Evolutionary conservation across 1,140 invertebrate genomes (phyloP).

Genomic region (Hetaerina americana): DNA sequence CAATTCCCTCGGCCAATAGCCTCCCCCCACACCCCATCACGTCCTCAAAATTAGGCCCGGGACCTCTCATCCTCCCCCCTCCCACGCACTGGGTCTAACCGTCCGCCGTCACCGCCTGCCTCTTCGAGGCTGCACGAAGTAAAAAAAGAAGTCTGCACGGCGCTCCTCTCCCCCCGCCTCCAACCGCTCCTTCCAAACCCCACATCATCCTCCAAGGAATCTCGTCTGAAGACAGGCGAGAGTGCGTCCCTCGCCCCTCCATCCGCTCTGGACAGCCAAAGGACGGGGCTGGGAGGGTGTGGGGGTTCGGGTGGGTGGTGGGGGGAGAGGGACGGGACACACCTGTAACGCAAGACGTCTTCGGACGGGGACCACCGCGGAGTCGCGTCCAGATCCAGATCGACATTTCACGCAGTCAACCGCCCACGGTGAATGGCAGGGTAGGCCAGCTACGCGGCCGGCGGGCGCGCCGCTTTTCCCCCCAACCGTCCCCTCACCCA

Average conservation of each 20-base stretch:
- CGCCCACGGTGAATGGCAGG: background rate
- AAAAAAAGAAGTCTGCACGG: too few species aligned
- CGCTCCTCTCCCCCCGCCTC: too few species aligned
- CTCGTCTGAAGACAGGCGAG: background rate
- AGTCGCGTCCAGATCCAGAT: background rate
- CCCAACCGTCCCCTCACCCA: background rate
- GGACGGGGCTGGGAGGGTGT: background rate
- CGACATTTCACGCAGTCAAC: background rate
- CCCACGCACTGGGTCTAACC: too few species aligned
- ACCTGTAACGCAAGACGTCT: background rate
- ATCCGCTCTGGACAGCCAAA: too few species aligned
- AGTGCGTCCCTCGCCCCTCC: too few species aligned
- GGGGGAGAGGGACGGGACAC: background rate
- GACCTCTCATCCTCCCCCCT: too few species aligned
- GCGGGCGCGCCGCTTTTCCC: background rate
- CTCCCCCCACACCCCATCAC: too few species aligned
- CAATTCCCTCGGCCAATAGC: background rate
- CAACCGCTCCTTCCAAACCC: background rate
- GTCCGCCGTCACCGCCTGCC: too few species aligned
- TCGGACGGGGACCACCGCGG: background rate
- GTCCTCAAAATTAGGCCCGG: too few species aligned
- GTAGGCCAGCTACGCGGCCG: too few species aligned
- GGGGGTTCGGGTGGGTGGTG: background rate
- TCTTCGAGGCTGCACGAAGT: too few species aligned
- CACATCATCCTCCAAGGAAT: background rate